Percentiles rank a stretch among this genome's conserved stretches.
Evolutionary conservation across 2,113 vertebrate genomes (phyloP).

Genomic region (Carlito syrichta): DNA sequence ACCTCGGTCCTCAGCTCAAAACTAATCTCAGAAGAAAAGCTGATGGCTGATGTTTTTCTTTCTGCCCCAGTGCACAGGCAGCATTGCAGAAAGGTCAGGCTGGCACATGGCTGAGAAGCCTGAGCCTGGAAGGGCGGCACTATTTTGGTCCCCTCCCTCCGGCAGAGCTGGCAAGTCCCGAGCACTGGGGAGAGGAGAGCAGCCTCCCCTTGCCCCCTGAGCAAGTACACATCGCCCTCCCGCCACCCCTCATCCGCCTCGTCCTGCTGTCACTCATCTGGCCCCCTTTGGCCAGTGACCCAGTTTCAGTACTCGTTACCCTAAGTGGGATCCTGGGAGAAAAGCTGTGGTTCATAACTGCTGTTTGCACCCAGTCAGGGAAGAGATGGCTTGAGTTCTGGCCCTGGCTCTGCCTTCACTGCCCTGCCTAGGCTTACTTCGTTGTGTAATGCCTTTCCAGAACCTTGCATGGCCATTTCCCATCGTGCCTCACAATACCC

Average conservation of each 20-base stretch:
- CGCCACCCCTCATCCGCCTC: not conserved
- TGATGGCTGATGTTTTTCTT: conserved; percentile 21
- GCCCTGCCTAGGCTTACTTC: not conserved
- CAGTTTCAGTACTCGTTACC: not conserved
- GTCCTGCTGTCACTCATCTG: not conserved
- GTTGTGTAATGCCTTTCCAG: not conserved
- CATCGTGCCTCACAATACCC: not conserved
- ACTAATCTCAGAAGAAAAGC: conserved; percentile 21
- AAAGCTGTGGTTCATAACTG: not conserved
- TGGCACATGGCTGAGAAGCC: not conserved
- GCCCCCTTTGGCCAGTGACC: not conserved
- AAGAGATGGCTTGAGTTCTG: not conserved
- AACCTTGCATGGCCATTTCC: not conserved
- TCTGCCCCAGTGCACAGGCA: not conserved
- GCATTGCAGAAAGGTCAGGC: conserved; percentile 13
- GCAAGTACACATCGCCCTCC: not conserved
- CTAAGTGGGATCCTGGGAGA: not conserved
- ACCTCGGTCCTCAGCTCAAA: not conserved
- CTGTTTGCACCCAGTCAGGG: not conserved
- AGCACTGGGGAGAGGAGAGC: not conserved
- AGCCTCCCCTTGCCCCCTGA: not conserved
- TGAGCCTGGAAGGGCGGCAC: not conserved
- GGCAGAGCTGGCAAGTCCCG: not conserved
- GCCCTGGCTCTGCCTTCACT: not conserved
- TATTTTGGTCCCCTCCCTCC: not conserved